Percentiles rank a stretch among this genome's conserved stretches.
Evolutionary conservation across 2,888 invertebrate species (phyloP).

Genomic region (Lottia scabra): DNA sequence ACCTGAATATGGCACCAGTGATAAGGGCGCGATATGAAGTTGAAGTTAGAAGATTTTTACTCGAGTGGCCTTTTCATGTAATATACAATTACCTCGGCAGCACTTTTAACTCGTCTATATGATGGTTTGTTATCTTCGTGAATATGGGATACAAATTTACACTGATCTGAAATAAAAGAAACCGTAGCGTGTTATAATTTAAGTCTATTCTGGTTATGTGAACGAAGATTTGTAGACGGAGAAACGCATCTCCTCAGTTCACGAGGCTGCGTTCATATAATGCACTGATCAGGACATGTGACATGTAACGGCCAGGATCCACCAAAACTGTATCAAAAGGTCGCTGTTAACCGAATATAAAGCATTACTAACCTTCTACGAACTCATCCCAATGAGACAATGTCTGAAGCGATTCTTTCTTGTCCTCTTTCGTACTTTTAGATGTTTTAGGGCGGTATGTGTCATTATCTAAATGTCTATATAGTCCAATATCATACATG

Average conservation of each 20-base stretch:
- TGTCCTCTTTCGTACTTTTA: conserved; percentile 10
- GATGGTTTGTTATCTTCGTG: conserved; percentile 40
- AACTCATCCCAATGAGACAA: conserved; percentile 13
- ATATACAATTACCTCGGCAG: conserved; percentile 35
- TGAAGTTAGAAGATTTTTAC: too few species aligned
- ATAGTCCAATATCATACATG: conserved; percentile 51
- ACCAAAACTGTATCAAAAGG: too few species aligned
- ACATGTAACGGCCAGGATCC: too few species aligned
- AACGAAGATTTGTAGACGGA: too few species aligned
- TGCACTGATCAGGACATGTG: too few species aligned
- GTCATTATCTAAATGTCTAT: conserved; percentile 44
- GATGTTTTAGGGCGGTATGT: conserved; percentile 35
- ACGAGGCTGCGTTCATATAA: too few species aligned
- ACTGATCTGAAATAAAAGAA: conserved; percentile 37
- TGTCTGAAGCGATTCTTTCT: conserved; percentile 1
- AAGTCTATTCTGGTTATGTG: too few species aligned
- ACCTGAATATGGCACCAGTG: too few species aligned
- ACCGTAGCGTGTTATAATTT: too few species aligned
- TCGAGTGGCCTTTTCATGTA: too few species aligned
- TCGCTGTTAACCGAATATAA: neutral
- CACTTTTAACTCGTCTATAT: conserved; percentile 29
- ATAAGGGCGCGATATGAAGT: too few species aligned
- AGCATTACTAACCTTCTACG: conserved; percentile 1
- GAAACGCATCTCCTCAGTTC: too few species aligned
- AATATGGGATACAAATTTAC: conserved; percentile 46